Evolutionary conservation across 2,888 invertebrate species (phyloP), one percentile per base, ranked within the genome.

Genomic region (Drosophila affinis): DNA sequence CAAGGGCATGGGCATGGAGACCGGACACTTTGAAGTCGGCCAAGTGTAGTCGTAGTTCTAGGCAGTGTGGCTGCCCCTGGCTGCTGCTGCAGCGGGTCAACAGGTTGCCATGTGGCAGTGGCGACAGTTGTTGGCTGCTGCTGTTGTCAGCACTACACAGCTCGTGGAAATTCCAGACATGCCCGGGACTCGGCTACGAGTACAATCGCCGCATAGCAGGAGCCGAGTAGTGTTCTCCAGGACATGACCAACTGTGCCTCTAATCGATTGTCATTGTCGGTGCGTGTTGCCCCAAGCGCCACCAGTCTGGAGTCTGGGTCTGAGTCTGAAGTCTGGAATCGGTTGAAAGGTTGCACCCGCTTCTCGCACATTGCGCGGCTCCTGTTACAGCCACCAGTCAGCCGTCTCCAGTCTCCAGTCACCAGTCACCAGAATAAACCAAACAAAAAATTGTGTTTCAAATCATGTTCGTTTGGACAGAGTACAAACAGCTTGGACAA

Each of bases 401-500:
- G 3, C 53, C 61, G 63, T 56, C 55, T 46, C 51, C 32, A 27
- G 49, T 44, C 48, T 47, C 63, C 72, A 12, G 51, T 58, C 18
- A 2, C 18, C 18, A 21, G 21, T 21, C 0, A 21, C 18, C 18
- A 62, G 67, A 72, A 72, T 71, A 74, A 75, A 69, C 61, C 65
- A 77, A 76, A 59, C 60, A 54, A 77, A 82, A 90, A 90, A 89
- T 84, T 82, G 84, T 85, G 87, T 85, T 87, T 87, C 80, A 84
- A 91, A 88, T 90, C 89, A 89, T 91, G 91, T 91, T 84, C 81
- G 79, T 87, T 77, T 89, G 87, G 91, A 91, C 91, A 91, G 90
- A 86, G 89, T 87, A 91, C 91, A 91, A 91, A 91, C 91, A 91
- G 90, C 87, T 91, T 84, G 83, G 91, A 91, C 91, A 91, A 91